These are phyloP conservation scores for Oncorhynchus clarkii DNA, from an alignment of 2,113 vertebrate genomes.

Conservation along the genomic window DNA sequence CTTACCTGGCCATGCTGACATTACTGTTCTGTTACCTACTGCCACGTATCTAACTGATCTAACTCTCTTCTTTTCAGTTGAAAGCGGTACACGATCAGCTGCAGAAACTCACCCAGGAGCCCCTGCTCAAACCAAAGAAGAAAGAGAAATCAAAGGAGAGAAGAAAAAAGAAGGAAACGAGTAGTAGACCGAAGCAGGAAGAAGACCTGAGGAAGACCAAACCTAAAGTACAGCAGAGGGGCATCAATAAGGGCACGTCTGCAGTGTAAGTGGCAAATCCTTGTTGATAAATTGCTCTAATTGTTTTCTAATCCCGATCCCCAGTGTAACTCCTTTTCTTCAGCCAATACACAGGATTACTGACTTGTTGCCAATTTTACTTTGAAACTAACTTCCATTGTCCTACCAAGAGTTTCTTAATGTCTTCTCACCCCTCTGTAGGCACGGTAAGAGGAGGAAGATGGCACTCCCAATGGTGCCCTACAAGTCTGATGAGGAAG, in stretches of 20 bases:
- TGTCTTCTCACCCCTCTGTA: conserved; percentile 46
- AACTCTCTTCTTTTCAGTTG: conserved; percentile 67
- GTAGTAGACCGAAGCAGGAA: conserved; percentile 31
- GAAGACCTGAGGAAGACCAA: conserved; percentile 42
- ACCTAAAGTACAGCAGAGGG: conserved; percentile 54
- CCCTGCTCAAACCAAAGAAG: conserved; percentile 74
- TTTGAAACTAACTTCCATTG: no score
- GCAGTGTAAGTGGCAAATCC: neutral
- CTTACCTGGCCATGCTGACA: neutral
- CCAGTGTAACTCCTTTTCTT: neutral
- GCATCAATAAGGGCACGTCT: conserved; percentile 39
- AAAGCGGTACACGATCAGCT: conserved; percentile 81
- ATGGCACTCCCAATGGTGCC: conserved; percentile 13
- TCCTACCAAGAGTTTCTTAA: no score
- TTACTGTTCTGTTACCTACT: neutral
- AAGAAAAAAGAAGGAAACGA: conserved; percentile 55
- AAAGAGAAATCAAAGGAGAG: conserved; percentile 74
- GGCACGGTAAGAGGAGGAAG: conserved; percentile 65
- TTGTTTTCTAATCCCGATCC: neutral
- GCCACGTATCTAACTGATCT: conserved; percentile 11
- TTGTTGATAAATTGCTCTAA: neutral
- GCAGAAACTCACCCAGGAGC: conserved; percentile 73
- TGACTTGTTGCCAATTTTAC: neutral
- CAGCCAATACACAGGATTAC: neutral
- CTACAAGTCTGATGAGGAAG: conserved; percentile 66